Conservation (phyloP, 2,113 vertebrate species). For the Pterocles burchelli region DNA sequence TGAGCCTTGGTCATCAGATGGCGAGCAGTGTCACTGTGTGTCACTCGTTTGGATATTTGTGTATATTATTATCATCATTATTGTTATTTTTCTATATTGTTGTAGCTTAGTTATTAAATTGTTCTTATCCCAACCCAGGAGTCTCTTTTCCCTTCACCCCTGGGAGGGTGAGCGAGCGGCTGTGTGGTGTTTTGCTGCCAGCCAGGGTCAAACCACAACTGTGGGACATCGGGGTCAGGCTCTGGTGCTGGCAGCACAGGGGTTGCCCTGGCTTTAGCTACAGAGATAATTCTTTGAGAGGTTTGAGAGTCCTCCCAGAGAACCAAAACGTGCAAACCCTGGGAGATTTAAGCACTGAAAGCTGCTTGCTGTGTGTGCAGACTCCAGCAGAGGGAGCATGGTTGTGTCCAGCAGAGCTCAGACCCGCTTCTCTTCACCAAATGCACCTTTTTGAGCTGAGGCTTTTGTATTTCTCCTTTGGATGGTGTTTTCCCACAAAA, state of each 20-base stretch:
- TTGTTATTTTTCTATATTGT: no score
- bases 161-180: no score
- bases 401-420: fast-evolving
- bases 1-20: no score
- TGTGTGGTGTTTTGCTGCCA: no score
- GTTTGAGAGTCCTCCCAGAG: not conserved
- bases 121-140: no score
- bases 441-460: fast-evolving
- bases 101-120: no score
- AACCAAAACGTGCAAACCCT: fast-evolving
- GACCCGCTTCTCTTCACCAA: not conserved
- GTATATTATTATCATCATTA: no score
- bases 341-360: fast-evolving
- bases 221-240: not conserved
- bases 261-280: no score
- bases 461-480: not conserved
- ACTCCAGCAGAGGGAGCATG: slow-evolving; percentile 52
- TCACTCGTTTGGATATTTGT: no score
- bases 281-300: fast-evolving
- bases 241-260: fast-evolving
- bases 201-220: no score
- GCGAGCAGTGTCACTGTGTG: no score
- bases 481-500: not conserved
- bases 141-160: no score
- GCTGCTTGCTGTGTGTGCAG: not conserved